phyloP scores from a whole-genome alignment of 2,113 vertebrate species.

The Seriola dumerili region DNA sequence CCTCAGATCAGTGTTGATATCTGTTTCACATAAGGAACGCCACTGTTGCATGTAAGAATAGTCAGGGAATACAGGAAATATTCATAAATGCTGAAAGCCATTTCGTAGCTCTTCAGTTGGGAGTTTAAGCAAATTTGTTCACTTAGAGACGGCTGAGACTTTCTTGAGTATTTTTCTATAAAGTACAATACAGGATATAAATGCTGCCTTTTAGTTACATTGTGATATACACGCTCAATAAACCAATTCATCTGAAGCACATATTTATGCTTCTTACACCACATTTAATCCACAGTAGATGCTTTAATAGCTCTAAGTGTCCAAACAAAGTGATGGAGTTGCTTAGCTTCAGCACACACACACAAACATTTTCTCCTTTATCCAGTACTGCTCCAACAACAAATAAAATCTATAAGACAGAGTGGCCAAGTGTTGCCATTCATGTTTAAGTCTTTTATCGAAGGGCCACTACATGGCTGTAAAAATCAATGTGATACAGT shows the following conservation, averaged over 20 bases:
- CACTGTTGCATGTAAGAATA: conserved; percentile 16
- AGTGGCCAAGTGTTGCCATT: conserved; percentile 55
- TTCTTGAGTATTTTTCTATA: background rate
- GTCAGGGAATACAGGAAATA: background rate
- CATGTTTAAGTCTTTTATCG: conserved; percentile 60
- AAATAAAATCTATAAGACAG: conserved; percentile 60
- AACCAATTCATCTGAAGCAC: conserved; percentile 15
- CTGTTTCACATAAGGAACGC: conserved; percentile 53
- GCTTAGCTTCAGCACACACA: conserved; percentile 28
- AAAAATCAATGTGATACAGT: conserved; percentile 78
- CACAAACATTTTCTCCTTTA: conserved; percentile 17
- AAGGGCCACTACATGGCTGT: conserved; percentile 50
- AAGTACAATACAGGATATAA: background rate
- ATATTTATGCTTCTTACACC: conserved; percentile 12
- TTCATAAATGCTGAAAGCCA: background rate
- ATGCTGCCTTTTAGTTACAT: background rate
- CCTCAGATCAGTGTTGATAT: conserved; percentile 65
- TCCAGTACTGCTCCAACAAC: conserved; percentile 39
- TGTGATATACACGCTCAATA: background rate
- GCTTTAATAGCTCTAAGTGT: conserved; percentile 55
- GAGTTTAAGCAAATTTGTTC: background rate
- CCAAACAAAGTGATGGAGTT: conserved; percentile 40
- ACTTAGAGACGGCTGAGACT: background rate
- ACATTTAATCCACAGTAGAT: conserved; percentile 31
- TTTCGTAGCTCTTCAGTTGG: background rate